Base-by-base conservation (phyloP, 2,113 vertebrate species). In the Lophius piscatorius region DNA sequence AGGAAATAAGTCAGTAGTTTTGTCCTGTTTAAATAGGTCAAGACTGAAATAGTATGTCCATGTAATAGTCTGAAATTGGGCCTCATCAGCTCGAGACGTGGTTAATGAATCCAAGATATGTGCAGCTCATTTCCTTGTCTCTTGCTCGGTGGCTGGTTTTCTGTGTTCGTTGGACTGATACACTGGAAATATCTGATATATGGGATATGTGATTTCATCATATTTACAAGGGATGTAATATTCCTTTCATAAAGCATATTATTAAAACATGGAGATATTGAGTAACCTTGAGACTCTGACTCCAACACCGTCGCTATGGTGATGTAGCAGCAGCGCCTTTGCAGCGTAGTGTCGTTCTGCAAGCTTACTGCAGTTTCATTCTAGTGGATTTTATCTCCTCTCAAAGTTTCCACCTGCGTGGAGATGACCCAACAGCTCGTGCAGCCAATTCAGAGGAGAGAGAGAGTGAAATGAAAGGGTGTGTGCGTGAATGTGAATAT, bases 181-280 rank as follows among this genome's bases (percentile, higher is more conserved):
- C 36, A 34, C 39, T 49, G 22, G 23, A 55, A 45, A 63, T 35
- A 76, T 81, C 76, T 52, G 61, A 81, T 81, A 74, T 57, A 54
- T 69, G 49, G 73, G 61, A 81, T 81, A 74, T 57, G 57, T 69
- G 49, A 73, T 81, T 86, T 83, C 80, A 82, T 86, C 76, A 78
- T 73, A 73, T 71, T 78, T 76, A 71, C 66, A 70, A 62, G 52
- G 63, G 64, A 68, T 81, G 68, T 75, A 77, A 80, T 79, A 83
- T 80, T 76, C 56, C 54, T 77, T 76, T 85, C 67, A 79, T 77
- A 80, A 69, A 48, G 36, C 49, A 51, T 76, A 66, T 82, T 86
- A 85, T 86, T 87, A 87, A 85, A 82, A 87, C 83, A 86, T 82
- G 76, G 88, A 81, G 76, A 81, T 56, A 84, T 76, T 82, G 81